These are phyloP conservation scores for Ichneumoninae sp. DNA, from an alignment of 2,888 invertebrate genomes.

Conservation along the genomic window DNA sequence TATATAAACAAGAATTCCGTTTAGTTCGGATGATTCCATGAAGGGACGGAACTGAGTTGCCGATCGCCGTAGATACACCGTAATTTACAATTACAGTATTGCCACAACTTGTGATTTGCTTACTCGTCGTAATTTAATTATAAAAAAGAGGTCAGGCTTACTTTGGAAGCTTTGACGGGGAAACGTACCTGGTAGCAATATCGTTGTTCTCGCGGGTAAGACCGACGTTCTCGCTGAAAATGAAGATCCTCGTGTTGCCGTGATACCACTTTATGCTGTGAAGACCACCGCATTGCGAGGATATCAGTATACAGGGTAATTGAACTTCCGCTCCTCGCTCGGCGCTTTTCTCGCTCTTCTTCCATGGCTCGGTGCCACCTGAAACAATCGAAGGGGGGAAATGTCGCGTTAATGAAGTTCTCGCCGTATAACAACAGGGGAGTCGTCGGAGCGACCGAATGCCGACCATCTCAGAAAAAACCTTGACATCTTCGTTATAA, in stretches of 20 bases:
- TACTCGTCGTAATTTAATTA: no score
- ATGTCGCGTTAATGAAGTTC: background rate
- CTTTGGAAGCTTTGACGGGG: no score
- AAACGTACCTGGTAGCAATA: slow-evolving; percentile 88
- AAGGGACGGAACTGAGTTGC: no score
- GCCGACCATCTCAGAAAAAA: background rate
- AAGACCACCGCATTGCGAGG: slow-evolving; percentile 90
- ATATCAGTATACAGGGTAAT: slow-evolving; percentile 90
- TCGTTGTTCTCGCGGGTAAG: slow-evolving; percentile 90
- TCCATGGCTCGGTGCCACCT: slow-evolving; percentile 82
- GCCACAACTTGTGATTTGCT: no score
- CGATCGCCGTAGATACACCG: no score
- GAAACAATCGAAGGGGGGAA: slow-evolving; percentile 63
- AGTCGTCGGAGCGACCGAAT: no score
- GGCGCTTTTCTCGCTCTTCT: slow-evolving; percentile 85
- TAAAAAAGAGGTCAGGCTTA: no score
- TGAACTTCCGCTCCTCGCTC: slow-evolving; percentile 89
- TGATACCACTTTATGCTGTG: slow-evolving; percentile 95
- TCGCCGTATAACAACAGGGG: no score
- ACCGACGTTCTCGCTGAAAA: slow-evolving; percentile 89
- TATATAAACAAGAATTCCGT: no score
- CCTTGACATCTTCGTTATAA: background rate
- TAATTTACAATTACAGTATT: no score
- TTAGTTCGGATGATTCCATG: no score
- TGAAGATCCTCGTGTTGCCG: slow-evolving; percentile 90